Evolutionary conservation across 53 echinoderm and acorn worm species (phyloP).

Genomic region (Luidia sarsii): DNA sequence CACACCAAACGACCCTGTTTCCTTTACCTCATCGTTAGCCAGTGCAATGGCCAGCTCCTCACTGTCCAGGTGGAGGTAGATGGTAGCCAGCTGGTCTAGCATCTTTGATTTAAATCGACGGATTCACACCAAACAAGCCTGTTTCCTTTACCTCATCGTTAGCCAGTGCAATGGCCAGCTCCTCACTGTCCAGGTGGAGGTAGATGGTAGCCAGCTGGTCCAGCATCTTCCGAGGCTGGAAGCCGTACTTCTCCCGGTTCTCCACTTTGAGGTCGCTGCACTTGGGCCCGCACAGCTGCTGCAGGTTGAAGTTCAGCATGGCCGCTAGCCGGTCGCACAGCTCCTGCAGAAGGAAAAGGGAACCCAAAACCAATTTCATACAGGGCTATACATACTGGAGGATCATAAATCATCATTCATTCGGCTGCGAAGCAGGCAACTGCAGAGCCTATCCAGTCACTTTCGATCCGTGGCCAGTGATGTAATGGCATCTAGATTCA

Average conservation of each 20-base stretch:
- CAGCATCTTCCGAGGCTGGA: slow-evolving; percentile 97
- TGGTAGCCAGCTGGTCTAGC: slow-evolving; percentile 90
- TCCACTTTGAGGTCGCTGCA: slow-evolving; percentile 95
- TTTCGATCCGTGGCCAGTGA: too few species aligned
- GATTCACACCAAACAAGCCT: too few species aligned
- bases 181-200: slow-evolving; percentile 83
- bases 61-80: slow-evolving; percentile 91
- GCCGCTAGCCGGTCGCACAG: slow-evolving; percentile 86
- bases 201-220: slow-evolving; percentile 94
- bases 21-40: slow-evolving; percentile 90
- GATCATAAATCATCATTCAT: too few species aligned
- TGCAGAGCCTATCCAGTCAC: too few species aligned
- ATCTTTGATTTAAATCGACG: too few species aligned
- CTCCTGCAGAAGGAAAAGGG: slow-evolving; percentile 61
- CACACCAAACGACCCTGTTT: too few species aligned
- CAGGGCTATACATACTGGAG: too few species aligned
- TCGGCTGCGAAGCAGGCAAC: too few species aligned
- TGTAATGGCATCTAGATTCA: too few species aligned
- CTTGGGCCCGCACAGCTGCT: slow-evolving; percentile 89
- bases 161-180: slow-evolving; percentile 83
- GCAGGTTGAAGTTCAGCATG: slow-evolving; percentile 98
- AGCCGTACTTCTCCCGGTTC: slow-evolving; percentile 97
- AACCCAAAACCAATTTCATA: too few species aligned
- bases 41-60: slow-evolving; percentile 80
- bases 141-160: slow-evolving; percentile 90